phyloP scores from a whole-genome alignment of 2,113 vertebrate species.

The Paramormyrops kingsleyae region DNA sequence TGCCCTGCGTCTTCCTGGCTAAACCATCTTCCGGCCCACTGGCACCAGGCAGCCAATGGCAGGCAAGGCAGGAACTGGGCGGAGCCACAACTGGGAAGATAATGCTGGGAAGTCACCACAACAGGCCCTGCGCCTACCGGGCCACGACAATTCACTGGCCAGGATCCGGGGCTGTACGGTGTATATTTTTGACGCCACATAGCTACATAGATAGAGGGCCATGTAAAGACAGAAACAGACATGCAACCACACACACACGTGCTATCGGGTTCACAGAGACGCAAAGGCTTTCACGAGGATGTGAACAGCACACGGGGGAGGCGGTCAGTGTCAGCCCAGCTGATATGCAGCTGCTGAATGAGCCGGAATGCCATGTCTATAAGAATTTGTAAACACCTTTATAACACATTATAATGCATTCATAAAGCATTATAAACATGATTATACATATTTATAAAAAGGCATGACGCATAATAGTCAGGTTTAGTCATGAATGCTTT shows the following conservation, averaged over 20 bases:
- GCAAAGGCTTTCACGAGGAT: neutral
- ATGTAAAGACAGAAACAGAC: neutral
- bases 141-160: neutral
- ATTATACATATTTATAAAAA: neutral
- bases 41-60: neutral
- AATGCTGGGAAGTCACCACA: neutral
- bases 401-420: neutral
- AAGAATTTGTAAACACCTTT: neutral
- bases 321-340: neutral
- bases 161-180: neutral
- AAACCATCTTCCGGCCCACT: constrained; percentile 11
- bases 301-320: neutral
- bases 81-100: neutral
- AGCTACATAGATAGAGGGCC: neutral
- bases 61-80: neutral
- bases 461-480: neutral
- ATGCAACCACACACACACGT: neutral
- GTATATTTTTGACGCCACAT: neutral
- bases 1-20: constrained; percentile 29
- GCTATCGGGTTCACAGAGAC: neutral
- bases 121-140: neutral
- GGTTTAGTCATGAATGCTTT: neutral
- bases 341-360: neutral
- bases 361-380: neutral
- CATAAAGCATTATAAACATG: neutral